Conservation (phyloP, 2,113 vertebrate species). For the Phalacrocorax pelagicus region DNA sequence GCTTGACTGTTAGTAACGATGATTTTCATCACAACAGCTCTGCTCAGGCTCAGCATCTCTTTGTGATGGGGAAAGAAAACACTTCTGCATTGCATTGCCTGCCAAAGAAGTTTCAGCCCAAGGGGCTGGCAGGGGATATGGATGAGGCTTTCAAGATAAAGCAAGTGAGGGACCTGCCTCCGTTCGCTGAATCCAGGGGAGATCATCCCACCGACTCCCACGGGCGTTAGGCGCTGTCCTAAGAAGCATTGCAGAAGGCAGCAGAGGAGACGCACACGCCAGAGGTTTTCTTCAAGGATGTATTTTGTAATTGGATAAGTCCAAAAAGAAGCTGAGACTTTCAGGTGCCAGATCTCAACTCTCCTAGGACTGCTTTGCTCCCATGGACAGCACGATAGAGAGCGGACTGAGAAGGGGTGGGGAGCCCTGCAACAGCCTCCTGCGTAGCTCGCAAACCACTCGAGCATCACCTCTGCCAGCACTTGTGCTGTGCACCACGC, state of each 20-base stretch:
- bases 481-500: neutral
- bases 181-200: neutral
- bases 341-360: neutral
- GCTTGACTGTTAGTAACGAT: neutral
- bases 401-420: neutral
- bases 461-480: neutral
- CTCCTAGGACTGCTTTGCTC: neutral
- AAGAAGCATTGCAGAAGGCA: neutral
- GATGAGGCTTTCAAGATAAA: neutral
- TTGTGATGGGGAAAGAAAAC: neutral
- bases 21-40: neutral
- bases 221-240: neutral
- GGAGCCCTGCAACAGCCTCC: neutral
- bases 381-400: fast-evolving
- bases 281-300: neutral
- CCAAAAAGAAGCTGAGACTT: neutral
- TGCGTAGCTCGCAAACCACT: neutral
- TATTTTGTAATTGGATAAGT: neutral
- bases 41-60: neutral
- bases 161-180: neutral
- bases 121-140: neutral
- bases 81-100: fast-evolving
- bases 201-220: neutral
- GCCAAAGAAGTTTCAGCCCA: neutral
- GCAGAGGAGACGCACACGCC: fast-evolving